These are phyloP conservation scores for Kradibia gibbosae DNA, from an alignment of 1,140 invertebrate species.

Conservation along the genomic window DNA sequence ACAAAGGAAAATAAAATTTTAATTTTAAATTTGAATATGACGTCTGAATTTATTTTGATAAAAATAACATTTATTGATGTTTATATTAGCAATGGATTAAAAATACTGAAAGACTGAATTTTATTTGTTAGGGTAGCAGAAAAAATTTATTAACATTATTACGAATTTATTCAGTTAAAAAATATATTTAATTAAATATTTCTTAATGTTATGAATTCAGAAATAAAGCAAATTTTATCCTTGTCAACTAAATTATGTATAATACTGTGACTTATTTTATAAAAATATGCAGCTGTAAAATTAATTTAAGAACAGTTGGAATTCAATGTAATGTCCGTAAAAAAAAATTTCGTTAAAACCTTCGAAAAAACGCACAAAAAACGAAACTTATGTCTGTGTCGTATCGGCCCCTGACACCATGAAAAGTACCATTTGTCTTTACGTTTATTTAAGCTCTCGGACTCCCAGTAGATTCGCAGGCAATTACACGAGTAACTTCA, in stretches of 20 bases:
- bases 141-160: too few relatives aligned
- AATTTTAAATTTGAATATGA: not conserved
- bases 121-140: too few relatives aligned
- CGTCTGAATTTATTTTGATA: not conserved
- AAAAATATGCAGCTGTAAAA: not conserved
- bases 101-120: too few relatives aligned
- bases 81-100: too few relatives aligned
- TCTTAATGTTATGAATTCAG: too few relatives aligned
- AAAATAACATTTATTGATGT: too few relatives aligned
- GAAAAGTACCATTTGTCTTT: slow-evolving; percentile 41
- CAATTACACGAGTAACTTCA: slow-evolving; percentile 55
- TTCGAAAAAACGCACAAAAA: not conserved
- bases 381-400: slow-evolving; percentile 16
- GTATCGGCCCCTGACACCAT: slow-evolving; percentile 33
- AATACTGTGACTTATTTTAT: not conserved
- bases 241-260: not conserved
- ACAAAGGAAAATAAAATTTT: not conserved
- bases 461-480: slow-evolving; percentile 47
- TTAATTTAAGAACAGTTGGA: not conserved
- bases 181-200: too few relatives aligned
- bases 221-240: too few relatives aligned
- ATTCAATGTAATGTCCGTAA: not conserved
- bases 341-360: too few relatives aligned
- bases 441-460: slow-evolving; percentile 49
- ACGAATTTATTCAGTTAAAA: too few relatives aligned